Conservation (phyloP, 2,888 invertebrate genomes). For the Tenodera sinensis region DNA sequence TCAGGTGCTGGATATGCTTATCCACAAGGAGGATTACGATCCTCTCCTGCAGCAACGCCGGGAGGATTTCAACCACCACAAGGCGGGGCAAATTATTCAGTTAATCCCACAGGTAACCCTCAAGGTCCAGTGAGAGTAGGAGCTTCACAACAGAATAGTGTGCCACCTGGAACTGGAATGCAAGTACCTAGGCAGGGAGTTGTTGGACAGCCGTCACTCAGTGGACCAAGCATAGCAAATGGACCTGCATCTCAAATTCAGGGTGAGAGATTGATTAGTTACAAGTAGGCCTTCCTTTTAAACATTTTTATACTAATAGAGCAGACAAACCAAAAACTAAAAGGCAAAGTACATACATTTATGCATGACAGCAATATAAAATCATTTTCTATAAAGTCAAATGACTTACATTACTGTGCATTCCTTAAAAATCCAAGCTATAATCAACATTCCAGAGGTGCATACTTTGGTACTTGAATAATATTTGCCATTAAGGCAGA, state of each 20-base stretch:
- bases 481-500: too few species aligned
- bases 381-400: too few species aligned
- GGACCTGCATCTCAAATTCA: background rate
- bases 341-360: too few species aligned
- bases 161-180: background rate
- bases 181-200: background rate
- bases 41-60: constrained; percentile 20
- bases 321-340: too few species aligned
- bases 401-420: too few species aligned
- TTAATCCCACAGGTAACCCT: background rate
- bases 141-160: background rate
- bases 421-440: too few species aligned
- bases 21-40: constrained; percentile 12
- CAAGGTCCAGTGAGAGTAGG: background rate
- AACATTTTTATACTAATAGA: too few species aligned
- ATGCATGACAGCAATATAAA: too few species aligned
- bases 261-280: background rate
- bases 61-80: constrained; percentile 10
- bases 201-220: background rate
- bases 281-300: too few species aligned
- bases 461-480: too few species aligned
- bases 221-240: constrained; percentile 5
- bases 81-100: background rate
- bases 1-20: constrained; percentile 17
- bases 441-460: too few species aligned